These are phyloP conservation scores for Phyllostomus hastatus DNA, from an alignment of 2,113 vertebrate genomes.

Conservation along the genomic window DNA sequence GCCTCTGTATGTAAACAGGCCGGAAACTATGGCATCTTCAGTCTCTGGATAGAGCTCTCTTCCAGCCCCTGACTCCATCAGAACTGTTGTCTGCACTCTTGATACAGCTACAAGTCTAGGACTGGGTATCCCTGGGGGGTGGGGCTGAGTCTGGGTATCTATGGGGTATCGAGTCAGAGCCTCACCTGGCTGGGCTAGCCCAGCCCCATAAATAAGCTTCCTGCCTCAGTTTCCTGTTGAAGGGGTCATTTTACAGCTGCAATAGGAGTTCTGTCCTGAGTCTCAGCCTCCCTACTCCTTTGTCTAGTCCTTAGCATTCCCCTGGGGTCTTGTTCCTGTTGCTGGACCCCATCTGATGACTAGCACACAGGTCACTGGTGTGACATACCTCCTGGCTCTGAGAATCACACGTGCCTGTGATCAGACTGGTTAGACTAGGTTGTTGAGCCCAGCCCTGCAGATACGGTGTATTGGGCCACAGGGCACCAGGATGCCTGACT, in stretches of 20 bases:
- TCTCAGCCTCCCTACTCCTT: neutral
- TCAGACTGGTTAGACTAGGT: neutral
- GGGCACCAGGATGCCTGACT: neutral
- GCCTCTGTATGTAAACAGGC: neutral
- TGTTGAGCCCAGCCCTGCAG: neutral
- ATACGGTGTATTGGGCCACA: neutral
- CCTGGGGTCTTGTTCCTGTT: neutral
- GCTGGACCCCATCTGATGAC: neutral
- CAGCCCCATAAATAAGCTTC: neutral
- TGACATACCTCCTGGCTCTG: neutral
- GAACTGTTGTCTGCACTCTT: neutral
- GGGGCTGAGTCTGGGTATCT: neutral
- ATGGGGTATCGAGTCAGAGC: neutral
- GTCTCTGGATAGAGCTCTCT: neutral
- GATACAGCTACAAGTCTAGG: neutral
- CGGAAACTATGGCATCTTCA: neutral
- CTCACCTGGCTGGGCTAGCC: neutral
- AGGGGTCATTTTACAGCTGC: neutral
- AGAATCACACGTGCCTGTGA: neutral
- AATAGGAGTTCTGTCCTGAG: neutral
- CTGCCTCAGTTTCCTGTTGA: neutral
- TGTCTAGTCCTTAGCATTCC: neutral
- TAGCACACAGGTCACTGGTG: neutral
- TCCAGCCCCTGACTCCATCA: neutral
- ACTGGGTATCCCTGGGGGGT: neutral